Conservation (phyloP, 2,113 vertebrate species). For the Rhinoderma darwinii region DNA sequence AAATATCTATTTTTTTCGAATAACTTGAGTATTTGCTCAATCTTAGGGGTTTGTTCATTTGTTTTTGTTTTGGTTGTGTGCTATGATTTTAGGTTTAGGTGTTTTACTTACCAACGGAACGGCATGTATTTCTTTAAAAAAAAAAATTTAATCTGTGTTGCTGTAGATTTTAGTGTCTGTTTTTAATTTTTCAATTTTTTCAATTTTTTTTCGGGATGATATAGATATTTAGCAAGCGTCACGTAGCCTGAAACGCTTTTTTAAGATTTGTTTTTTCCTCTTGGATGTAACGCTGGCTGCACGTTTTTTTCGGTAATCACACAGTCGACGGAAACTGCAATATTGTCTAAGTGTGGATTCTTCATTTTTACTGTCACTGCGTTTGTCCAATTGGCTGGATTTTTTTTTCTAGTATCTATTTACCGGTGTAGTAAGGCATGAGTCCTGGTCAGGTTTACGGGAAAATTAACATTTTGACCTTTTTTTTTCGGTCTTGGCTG, state of each 20-base stretch:
- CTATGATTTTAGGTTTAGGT: slow-evolving; percentile 86
- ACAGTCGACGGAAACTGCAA: slow-evolving; percentile 92
- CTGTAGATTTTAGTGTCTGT: neutral
- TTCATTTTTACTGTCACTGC: slow-evolving; percentile 70
- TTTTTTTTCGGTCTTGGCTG: neutral
- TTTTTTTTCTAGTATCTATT: slow-evolving; percentile 67
- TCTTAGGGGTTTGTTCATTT: slow-evolving; percentile 70
- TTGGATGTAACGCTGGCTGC: slow-evolving; percentile 72
- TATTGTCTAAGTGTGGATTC: slow-evolving; percentile 89
- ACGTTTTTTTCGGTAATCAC: slow-evolving; percentile 73
- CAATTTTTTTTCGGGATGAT: slow-evolving; percentile 79
- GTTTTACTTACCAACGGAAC: slow-evolving; percentile 78
- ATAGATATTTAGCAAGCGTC: slow-evolving; percentile 82
- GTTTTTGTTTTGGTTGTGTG: slow-evolving; percentile 82
- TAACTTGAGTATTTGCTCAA: slow-evolving; percentile 79
- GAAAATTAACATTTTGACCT: neutral
- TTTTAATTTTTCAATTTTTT: slow-evolving; percentile 59
- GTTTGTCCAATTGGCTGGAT: slow-evolving; percentile 77
- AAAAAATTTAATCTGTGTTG: slow-evolving; percentile 31
- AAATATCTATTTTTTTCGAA: slow-evolving; percentile 68
- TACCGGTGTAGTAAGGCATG: slow-evolving; percentile 89
- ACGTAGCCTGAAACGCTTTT: slow-evolving; percentile 72
- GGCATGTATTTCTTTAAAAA: slow-evolving; percentile 83
- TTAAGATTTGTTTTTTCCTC: neutral
- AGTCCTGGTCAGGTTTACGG: slow-evolving; percentile 82